Conservation (phyloP, 2,113 vertebrate species). For the Dolichallabes microphthalmus region DNA sequence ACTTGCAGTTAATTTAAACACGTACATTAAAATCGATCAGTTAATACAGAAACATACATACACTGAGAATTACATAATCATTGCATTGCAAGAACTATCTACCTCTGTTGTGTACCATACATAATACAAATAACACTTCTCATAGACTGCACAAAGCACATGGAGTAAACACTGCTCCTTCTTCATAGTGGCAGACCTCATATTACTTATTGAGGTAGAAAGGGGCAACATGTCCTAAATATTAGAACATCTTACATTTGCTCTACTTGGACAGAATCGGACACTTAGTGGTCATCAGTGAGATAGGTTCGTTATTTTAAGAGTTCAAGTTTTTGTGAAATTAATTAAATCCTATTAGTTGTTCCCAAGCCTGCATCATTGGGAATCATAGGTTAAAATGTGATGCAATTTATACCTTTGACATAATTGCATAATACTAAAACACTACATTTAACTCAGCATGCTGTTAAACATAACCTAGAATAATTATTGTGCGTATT, state of each 20-base stretch:
- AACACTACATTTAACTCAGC: background rate
- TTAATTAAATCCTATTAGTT: background rate
- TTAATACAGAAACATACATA: background rate
- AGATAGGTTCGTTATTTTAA: background rate
- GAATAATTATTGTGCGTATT: background rate
- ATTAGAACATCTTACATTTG: background rate
- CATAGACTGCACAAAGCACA: background rate
- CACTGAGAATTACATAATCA: background rate
- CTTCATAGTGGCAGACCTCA: background rate
- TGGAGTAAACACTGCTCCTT: background rate
- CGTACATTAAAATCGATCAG: background rate
- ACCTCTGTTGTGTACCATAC: background rate
- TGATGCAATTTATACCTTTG: background rate
- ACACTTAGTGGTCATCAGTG: background rate
- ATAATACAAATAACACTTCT: background rate
- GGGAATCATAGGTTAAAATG: background rate
- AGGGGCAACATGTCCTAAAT: slow-evolving; percentile 5
- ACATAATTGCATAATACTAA: background rate
- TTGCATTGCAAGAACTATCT: background rate
- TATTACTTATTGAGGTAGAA: slow-evolving; percentile 32
- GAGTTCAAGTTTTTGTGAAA: background rate
- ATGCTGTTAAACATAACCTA: background rate
- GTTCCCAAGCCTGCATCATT: background rate
- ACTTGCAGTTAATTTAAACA: background rate
- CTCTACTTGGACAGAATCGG: background rate